Conservation (phyloP, 2,888 invertebrate genomes). For the Cancer borealis region DNA sequence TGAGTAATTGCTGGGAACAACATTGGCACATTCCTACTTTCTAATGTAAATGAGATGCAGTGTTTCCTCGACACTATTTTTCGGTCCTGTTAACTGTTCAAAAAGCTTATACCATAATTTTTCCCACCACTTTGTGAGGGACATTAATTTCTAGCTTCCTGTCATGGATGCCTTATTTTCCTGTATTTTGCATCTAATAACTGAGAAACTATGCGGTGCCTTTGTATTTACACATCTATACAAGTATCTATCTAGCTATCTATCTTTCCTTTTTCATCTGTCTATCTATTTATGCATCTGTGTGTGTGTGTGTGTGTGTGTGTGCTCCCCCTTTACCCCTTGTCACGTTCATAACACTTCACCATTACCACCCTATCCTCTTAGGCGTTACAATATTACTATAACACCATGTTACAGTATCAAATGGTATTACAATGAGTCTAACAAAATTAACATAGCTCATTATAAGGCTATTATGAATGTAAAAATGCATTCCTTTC, state of each 20-base stretch:
- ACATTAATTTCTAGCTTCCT: no score
- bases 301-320: neutral
- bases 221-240: neutral
- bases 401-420: no score
- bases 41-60: conserved; percentile 28
- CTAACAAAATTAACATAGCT: no score
- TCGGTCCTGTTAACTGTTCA: neutral
- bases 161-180: no score
- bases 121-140: no score
- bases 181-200: neutral
- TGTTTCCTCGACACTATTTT: neutral
- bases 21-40: neutral
- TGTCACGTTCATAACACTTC: no score
- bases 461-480: no score
- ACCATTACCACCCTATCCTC: no score
- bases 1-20: neutral
- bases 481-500: no score
- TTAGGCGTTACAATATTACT: no score
- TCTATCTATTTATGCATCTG: neutral
- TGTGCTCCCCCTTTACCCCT: no score
- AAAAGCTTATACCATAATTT: neutral
- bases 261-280: conserved; percentile 1
- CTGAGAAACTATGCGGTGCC: neutral
- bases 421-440: no score
- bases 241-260: neutral